phyloP scores from a whole-genome alignment of 2,113 vertebrate species.

The Pomatostomus ruficeps region DNA sequence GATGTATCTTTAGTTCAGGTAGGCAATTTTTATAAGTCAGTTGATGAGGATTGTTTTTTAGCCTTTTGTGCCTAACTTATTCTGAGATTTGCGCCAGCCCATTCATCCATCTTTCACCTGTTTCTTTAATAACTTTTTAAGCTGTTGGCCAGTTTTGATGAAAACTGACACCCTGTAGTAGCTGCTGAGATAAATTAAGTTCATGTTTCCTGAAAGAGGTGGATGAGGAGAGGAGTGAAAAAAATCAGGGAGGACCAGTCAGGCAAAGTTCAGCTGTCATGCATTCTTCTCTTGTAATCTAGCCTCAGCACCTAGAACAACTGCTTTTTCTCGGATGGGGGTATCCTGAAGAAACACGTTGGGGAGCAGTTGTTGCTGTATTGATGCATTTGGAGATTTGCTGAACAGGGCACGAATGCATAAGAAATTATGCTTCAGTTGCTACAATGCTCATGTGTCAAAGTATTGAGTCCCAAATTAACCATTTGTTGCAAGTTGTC shows the following conservation, averaged over 20 bases:
- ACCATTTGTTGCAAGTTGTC: neutral
- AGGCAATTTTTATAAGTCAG: neutral
- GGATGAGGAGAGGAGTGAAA: neutral
- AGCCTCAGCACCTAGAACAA: neutral
- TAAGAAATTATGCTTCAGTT: neutral
- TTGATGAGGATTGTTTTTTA: neutral
- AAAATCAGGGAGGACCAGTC: neutral
- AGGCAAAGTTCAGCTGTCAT: neutral
- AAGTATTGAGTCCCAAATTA: neutral
- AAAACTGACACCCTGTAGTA: neutral
- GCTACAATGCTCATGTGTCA: neutral
- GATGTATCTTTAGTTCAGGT: neutral
- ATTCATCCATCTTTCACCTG: neutral
- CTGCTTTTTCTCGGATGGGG: neutral
- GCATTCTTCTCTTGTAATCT: neutral
- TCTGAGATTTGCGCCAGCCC: neutral
- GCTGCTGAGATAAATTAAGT: neutral
- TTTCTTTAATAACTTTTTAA: constrained; percentile 5
- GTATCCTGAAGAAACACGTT: neutral
- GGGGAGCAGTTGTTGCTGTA: neutral
- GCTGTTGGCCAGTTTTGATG: neutral
- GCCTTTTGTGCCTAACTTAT: neutral
- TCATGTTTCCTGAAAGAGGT: neutral
- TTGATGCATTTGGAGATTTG: neutral
- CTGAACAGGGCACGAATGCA: neutral